Base-by-base conservation (phyloP, 2,113 vertebrate species). In the Apaloderma vittatum region DNA sequence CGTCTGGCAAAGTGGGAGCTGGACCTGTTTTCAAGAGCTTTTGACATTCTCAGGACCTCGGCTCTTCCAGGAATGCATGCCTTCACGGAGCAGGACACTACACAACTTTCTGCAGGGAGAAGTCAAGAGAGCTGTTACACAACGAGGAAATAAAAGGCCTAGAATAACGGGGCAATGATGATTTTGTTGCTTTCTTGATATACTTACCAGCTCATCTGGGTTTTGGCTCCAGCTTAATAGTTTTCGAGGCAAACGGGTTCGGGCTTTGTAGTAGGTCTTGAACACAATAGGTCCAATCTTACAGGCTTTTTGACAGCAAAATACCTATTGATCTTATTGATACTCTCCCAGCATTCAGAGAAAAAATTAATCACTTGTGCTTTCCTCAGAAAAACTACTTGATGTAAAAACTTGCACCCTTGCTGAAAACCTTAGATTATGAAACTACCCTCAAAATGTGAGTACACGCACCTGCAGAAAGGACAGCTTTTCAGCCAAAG, bases 1-100 rank as follows among this genome's bases (percentile, higher is more conserved):
- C 3, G 17, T 92, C 95, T 97, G 88, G 95, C 94, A 93, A 96
- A 97, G 96, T 95, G 94, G 88, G 93, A 97, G 66, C 86, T 96
- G 94, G 90, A 96, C 96, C 88, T 95, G 92, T 95, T 97, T 95
- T 97, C 96, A 97, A 97, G 95, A 94, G 92, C 90, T 92, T 97
- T 95, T 97, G 96, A 97, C 96, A 96, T 96, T 97, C 95, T 94
- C 95, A 96, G 95, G 95, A 96, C 94, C 94, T 95, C 86, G 5
- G 0, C 79, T 94, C 94, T 88, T 94, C 81, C 86, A 94, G 90
- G 96, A 97, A 96, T 95, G 93, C 73, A 9, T 80, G 94, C 79
- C 92, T 94, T 83, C 61, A 17, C 0, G 2, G 45, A 68, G 79
- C 34, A 48, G 83, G 65, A 72, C 4, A 2, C 70, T 90, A 74